Evolutionary conservation across 2,888 invertebrate genomes (phyloP).

Genomic region (Dioctria linearis): DNA sequence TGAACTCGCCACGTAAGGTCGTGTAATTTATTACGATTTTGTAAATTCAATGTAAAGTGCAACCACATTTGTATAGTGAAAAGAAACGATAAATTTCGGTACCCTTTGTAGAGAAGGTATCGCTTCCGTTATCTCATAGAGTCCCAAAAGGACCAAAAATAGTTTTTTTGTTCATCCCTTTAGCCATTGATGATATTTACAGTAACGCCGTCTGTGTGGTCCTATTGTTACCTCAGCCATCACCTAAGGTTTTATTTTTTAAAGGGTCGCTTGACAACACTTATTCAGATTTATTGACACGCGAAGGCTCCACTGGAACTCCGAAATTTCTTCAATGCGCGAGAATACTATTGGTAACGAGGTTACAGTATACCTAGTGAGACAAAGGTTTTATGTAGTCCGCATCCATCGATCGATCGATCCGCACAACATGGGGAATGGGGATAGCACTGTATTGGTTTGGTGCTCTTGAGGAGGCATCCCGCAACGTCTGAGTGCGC

Average conservation of each 20-base stretch:
- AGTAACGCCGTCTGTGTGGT: slow-evolving; percentile 55
- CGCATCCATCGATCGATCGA: too few relatives aligned
- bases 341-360: not conserved
- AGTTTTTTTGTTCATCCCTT: slow-evolving; percentile 20
- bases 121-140: slow-evolving; percentile 50
- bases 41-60: slow-evolving; percentile 30
- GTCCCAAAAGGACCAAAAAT: slow-evolving; percentile 3
- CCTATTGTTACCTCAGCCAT: slow-evolving; percentile 56
- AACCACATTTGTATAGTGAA: slow-evolving; percentile 36
- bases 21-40: slow-evolving; percentile 40
- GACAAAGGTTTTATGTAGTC: too few relatives aligned
- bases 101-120: slow-evolving; percentile 29
- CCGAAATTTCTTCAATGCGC: not conserved
- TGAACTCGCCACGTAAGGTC: slow-evolving; percentile 14
- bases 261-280: slow-evolving; percentile 13
- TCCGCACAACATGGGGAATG: too few relatives aligned
- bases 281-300: slow-evolving; percentile 40
- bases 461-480: too few relatives aligned
- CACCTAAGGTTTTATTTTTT: slow-evolving; percentile 29
- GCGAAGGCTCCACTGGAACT: slow-evolving; percentile 22
- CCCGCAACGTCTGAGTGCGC: slow-evolving; percentile 4
- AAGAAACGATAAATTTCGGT: slow-evolving; percentile 45
- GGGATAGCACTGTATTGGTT: too few relatives aligned
- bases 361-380: not conserved
- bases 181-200: slow-evolving; percentile 49